A percentile compares a stretch with the other conserved stretches of the same genome.
These are phyloP conservation scores for Hipparchia semele DNA, from an alignment of 2,888 invertebrate species.

Conservation along the genomic window DNA sequence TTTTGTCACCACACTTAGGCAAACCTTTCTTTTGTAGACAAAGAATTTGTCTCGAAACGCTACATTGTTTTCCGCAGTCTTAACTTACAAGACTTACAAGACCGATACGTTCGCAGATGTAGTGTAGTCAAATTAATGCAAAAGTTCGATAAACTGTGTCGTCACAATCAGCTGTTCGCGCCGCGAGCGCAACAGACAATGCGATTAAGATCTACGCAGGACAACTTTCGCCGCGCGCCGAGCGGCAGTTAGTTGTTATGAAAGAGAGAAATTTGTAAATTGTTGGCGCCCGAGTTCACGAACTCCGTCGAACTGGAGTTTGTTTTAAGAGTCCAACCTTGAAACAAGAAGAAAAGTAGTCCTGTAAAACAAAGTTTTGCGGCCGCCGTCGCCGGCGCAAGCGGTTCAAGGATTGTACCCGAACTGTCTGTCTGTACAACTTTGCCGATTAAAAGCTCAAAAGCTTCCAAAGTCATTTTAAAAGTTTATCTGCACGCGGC, in stretches of 20 bases:
- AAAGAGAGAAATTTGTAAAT: conserved; percentile 85
- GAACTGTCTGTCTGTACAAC: conserved; percentile 84
- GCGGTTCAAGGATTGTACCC: conserved; percentile 84
- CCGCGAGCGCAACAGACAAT: conserved; percentile 83
- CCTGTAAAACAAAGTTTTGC: conserved; percentile 85
- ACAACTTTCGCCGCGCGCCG: conserved; percentile 83
- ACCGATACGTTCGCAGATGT: conserved; percentile 20
- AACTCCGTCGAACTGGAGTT: conserved; percentile 84
- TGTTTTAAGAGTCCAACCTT: conserved; percentile 85
- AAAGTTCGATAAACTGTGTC: conserved; percentile 73
- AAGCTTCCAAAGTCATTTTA: conserved; percentile 85
- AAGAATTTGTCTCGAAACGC: conserved; percentile 2
- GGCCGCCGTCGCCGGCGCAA: conserved; percentile 84
- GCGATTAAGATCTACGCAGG: conserved; percentile 84
- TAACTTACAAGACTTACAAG: background rate
- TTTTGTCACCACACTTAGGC: conserved; percentile 28
- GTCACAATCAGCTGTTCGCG: conserved; percentile 79
- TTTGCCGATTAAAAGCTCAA: conserved; percentile 85
- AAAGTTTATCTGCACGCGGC: conserved; percentile 83
- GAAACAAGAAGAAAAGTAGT: conserved; percentile 85
- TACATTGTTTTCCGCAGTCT: conserved; percentile 8
- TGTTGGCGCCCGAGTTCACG: conserved; percentile 84
- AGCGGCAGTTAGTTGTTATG: conserved; percentile 84
- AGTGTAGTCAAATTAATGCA: conserved; percentile 60
- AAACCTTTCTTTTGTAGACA: conserved; percentile 13